Evolutionary conservation across 1,140 invertebrate species (phyloP).

Genomic region (Pogonomyrmex barbatus): DNA sequence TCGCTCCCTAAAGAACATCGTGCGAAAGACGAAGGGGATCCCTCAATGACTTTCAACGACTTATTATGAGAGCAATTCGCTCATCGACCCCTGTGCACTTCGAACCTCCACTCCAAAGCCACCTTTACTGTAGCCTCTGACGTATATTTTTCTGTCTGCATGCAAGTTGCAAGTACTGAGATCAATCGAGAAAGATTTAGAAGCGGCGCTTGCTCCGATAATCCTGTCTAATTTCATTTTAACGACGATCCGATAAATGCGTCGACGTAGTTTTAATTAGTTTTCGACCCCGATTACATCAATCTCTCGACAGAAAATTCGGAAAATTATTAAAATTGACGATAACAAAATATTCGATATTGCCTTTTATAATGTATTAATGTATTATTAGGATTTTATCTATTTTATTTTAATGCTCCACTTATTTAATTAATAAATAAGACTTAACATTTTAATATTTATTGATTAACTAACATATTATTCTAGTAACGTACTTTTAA

Average conservation of each 20-base stretch:
- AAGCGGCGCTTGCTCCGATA: constrained; percentile 54
- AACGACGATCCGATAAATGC: background rate
- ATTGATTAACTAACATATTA: background rate
- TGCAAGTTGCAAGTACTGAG: constrained; percentile 33
- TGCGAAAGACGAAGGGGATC: constrained; percentile 67
- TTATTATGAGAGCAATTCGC: constrained; percentile 79
- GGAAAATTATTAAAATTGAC: background rate
- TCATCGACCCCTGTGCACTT: constrained; percentile 69
- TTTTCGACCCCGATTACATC: background rate
- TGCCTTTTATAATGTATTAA: background rate
- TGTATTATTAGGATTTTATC: background rate
- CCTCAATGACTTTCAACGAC: constrained; percentile 79
- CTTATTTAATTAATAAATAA: background rate
- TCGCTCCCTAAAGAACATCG: constrained; percentile 63
- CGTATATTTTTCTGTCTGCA: constrained; percentile 40
- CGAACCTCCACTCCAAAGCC: background rate
- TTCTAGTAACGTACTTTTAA: background rate
- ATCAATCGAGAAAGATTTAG: constrained; percentile 53
- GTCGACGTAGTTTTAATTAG: constrained; percentile 17
- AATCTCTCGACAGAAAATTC: background rate
- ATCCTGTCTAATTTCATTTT: constrained; percentile 27
- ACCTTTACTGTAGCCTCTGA: background rate
- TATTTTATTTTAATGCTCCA: background rate
- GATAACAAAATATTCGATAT: background rate
- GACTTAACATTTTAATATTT: background rate